These are phyloP conservation scores for Melipona bicolor DNA, from an alignment of 2,888 invertebrate genomes.

Conservation along the genomic window DNA sequence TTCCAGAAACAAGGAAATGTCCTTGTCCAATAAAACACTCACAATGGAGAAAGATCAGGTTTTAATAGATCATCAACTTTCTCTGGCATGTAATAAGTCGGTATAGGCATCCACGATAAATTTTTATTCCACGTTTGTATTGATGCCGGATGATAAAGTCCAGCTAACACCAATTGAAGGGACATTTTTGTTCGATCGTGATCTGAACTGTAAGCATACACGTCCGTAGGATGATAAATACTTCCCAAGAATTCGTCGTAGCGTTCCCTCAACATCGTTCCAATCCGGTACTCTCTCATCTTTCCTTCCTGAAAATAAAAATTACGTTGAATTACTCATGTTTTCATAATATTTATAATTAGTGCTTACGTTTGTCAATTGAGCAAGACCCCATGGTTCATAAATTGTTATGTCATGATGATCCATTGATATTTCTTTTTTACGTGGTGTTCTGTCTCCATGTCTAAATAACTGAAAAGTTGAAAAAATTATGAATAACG, in stretches of 20 bases:
- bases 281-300: constrained; percentile 68
- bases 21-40: constrained; percentile 19
- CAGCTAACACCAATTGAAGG: constrained; percentile 70
- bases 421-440: constrained; percentile 83
- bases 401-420: constrained; percentile 83
- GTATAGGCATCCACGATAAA: constrained; percentile 69
- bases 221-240: constrained; percentile 59
- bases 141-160: constrained; percentile 64
- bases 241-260: constrained; percentile 68
- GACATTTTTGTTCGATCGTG: constrained; percentile 72
- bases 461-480: constrained; percentile 84
- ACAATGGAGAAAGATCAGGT: constrained; percentile 60
- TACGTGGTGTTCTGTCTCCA: constrained; percentile 79
- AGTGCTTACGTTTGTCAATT: constrained; percentile 85
- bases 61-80: constrained; percentile 65
- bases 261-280: constrained; percentile 65
- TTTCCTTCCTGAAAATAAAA: constrained; percentile 69
- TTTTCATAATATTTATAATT: neutral
- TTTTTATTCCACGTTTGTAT: constrained; percentile 63
- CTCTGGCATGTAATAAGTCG: constrained; percentile 65
- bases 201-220: constrained; percentile 68
- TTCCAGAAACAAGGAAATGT: neutral
- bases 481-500: neutral
- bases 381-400: constrained; percentile 86
- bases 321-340: neutral